These are phyloP conservation scores for Staurois parvus DNA, from an alignment of 2,797 vertebrate genomes.

Conservation along the genomic window DNA sequence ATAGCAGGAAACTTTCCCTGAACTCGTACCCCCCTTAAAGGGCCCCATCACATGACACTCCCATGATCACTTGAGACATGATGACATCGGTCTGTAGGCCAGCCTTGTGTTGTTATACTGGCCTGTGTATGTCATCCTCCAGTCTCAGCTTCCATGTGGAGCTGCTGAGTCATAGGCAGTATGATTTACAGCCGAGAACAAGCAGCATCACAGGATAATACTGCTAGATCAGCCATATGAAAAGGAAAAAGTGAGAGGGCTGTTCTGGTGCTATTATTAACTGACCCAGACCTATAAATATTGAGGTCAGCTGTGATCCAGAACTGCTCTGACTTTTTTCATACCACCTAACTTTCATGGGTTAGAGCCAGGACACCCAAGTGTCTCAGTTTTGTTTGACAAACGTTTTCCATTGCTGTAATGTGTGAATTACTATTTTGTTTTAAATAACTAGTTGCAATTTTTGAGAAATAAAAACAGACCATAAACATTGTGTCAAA, in stretches of 20 bases:
- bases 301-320: background rate
- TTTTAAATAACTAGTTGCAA: too few species aligned
- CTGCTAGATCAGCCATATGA: background rate
- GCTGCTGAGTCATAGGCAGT: slow-evolving; percentile 35
- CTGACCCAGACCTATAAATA: background rate
- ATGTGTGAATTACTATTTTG: too few species aligned
- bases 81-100: background rate
- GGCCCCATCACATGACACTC: slow-evolving; percentile 39
- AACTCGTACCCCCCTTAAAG: background rate
- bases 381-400: too few species aligned
- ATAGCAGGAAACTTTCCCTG: background rate
- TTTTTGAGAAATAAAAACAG: too few species aligned
- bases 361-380: background rate
- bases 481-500: too few species aligned
- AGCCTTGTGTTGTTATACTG: background rate
- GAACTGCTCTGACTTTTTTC: background rate
- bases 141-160: background rate
- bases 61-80: slow-evolving; percentile 22
- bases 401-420: too few species aligned
- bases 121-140: background rate
- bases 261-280: background rate
- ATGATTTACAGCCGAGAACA: background rate
- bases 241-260: background rate
- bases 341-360: too few species aligned
- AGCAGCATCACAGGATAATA: background rate